A percentile compares a stretch with the other conserved stretches of the same genome.
phyloP scores from a whole-genome alignment of 2,113 vertebrate species.

The Xiphophorus hellerii region DNA sequence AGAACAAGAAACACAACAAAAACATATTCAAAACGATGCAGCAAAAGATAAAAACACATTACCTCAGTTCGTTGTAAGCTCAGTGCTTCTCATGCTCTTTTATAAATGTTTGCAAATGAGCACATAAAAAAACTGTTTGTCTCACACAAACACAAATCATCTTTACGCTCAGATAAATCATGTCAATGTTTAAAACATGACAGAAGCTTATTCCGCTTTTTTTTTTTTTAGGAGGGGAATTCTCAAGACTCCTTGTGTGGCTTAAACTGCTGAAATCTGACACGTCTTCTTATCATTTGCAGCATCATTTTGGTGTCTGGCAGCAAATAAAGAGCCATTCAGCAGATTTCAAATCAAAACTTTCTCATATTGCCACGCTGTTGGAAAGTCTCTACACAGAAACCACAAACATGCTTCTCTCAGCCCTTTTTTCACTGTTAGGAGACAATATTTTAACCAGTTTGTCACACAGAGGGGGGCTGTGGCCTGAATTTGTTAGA shows the following conservation, averaged over 20 bases:
- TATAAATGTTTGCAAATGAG: slow-evolving; percentile 41
- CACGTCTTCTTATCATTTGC: slow-evolving; percentile 64
- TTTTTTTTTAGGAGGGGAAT: slow-evolving; percentile 41
- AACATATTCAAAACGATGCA: slow-evolving; percentile 11
- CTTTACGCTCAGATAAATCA: slow-evolving; percentile 38
- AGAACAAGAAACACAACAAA: background rate
- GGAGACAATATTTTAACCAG: slow-evolving; percentile 43
- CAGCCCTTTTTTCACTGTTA: slow-evolving; percentile 35
- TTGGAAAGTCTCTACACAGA: slow-evolving; percentile 41
- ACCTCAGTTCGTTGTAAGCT: slow-evolving; percentile 24
- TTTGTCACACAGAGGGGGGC: slow-evolving; percentile 21
- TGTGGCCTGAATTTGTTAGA: slow-evolving; percentile 34
- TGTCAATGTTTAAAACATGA: slow-evolving; percentile 45
- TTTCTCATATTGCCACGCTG: slow-evolving; percentile 37
- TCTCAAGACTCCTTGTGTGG: slow-evolving; percentile 48
- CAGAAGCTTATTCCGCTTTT: slow-evolving; percentile 34
- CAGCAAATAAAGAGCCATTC: slow-evolving; percentile 59
- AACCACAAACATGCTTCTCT: slow-evolving; percentile 50
- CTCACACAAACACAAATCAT: slow-evolving; percentile 40
- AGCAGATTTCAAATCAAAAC: slow-evolving; percentile 46
- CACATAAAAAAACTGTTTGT: background rate
- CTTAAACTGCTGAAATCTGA: slow-evolving; percentile 47
- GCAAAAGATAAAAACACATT: slow-evolving; percentile 29
- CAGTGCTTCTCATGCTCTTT: slow-evolving; percentile 9
- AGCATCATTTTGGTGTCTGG: slow-evolving; percentile 56